phyloP scores from a whole-genome alignment of 2,888 invertebrate genomes.

The Metellina segmentata region DNA sequence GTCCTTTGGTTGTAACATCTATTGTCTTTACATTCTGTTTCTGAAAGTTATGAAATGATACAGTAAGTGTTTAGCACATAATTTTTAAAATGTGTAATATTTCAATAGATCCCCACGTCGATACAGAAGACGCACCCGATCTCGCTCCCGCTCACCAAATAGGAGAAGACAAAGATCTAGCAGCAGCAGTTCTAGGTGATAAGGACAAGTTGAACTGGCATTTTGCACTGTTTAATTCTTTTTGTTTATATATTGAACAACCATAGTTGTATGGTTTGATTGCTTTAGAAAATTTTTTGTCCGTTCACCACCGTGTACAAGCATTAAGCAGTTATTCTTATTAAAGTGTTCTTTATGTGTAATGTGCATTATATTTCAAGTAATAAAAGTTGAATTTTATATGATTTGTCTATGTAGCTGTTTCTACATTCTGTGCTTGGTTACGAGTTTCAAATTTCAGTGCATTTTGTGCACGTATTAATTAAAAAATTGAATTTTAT shows the following conservation, averaged over 20 bases:
- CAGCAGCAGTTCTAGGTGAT: slow-evolving; percentile 73
- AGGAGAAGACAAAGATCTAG: slow-evolving; percentile 69
- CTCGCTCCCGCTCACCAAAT: slow-evolving; percentile 62
- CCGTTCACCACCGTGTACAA: too few relatives aligned
- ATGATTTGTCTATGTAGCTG: too few relatives aligned
- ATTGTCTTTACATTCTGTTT: not conserved
- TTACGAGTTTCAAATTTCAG: too few relatives aligned
- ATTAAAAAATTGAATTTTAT: too few relatives aligned
- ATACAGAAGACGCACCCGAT: slow-evolving; percentile 71
- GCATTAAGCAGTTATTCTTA: too few relatives aligned
- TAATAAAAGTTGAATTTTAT: too few relatives aligned
- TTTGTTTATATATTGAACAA: not conserved
- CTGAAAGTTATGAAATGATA: not conserved
- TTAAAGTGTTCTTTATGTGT: too few relatives aligned
- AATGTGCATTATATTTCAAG: too few relatives aligned
- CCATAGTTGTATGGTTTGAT: too few relatives aligned
- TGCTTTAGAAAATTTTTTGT: too few relatives aligned
- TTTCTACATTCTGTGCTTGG: too few relatives aligned
- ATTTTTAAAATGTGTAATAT: not conserved
- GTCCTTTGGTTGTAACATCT: not conserved
- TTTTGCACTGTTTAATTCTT: not conserved
- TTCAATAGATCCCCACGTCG: slow-evolving; percentile 71
- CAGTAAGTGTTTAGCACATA: not conserved
- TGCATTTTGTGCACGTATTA: too few relatives aligned
- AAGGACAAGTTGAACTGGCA: not conserved